Conservation (phyloP, 2,113 vertebrate species). For the Siniperca chuatsi region DNA sequence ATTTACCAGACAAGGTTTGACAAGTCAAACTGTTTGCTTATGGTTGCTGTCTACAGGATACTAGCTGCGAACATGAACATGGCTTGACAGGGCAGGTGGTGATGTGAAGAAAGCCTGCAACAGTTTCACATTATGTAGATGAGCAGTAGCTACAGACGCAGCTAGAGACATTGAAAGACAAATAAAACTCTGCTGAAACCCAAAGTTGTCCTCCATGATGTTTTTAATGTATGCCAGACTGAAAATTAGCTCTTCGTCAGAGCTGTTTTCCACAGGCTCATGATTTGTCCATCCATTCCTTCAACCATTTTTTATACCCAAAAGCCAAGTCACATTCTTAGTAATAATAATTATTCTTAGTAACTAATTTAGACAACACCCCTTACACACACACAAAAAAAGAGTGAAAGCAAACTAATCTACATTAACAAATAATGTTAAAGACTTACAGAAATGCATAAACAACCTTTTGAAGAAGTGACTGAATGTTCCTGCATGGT, state of each 20-base stretch:
- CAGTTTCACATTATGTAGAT: constrained; percentile 39
- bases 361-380: background rate
- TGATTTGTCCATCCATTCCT: constrained; percentile 14
- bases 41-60: background rate
- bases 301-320: constrained; percentile 1
- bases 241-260: constrained; percentile 1
- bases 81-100: constrained; percentile 26
- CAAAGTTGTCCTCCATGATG: constrained; percentile 16
- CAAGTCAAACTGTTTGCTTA: background rate
- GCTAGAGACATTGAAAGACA: constrained; percentile 27
- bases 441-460: background rate
- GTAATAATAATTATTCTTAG: no score
- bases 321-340: no score
- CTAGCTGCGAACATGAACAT: background rate
- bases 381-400: background rate
- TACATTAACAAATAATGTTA: background rate
- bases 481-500: background rate
- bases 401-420: background rate
- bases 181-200: constrained; percentile 24
- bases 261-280: constrained; percentile 10
- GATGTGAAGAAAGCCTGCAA: constrained; percentile 16
- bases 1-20: background rate
- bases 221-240: constrained; percentile 22
- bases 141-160: constrained; percentile 3
- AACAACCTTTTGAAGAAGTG: background rate